A percentile compares a stretch with the other conserved stretches of the same genome.
Conservation (phyloP, 1,140 invertebrate genomes). For the Drosophila chauvacae region DNA sequence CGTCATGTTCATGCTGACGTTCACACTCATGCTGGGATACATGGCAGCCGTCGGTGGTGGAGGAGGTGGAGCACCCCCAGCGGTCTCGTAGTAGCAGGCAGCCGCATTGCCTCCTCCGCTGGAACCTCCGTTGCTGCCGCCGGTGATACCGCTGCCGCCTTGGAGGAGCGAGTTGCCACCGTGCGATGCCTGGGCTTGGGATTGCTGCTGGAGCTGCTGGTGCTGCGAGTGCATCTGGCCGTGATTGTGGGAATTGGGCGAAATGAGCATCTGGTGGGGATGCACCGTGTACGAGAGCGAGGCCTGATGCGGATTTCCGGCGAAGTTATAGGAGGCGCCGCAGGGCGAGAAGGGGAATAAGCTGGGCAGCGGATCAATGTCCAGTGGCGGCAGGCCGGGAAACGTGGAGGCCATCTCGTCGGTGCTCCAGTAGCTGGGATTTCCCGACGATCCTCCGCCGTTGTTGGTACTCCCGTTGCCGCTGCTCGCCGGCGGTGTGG, state of each 20-base stretch:
- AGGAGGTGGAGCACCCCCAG: constrained; percentile 9
- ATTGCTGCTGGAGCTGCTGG: constrained; percentile 63
- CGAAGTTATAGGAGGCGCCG: constrained; percentile 87
- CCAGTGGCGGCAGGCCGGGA: constrained; percentile 89
- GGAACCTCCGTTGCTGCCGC: constrained; percentile 32
- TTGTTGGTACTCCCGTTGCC: constrained; percentile 40
- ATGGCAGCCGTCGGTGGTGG: constrained; percentile 84
- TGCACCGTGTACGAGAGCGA: constrained; percentile 86
- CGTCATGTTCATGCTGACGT: constrained; percentile 99
- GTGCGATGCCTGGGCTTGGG: constrained; percentile 68
- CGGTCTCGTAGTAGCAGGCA: constrained; percentile 72
- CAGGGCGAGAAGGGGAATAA: constrained; percentile 91
- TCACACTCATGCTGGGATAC: constrained; percentile 96
- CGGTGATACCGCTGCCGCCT: constrained; percentile 35
- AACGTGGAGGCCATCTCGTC: constrained; percentile 92
- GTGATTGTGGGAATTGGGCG: constrained; percentile 65
- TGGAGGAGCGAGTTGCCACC: constrained; percentile 68
- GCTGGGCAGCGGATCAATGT: constrained; percentile 90
- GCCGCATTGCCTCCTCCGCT: constrained; percentile 21
- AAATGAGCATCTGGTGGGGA: constrained; percentile 85
- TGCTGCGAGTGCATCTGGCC: constrained; percentile 52
- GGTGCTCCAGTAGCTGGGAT: constrained; percentile 87
- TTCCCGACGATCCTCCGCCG: constrained; percentile 24
- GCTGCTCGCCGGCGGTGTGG: constrained; percentile 60
- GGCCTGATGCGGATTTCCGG: constrained; percentile 85